Percentiles rank a stretch among this genome's conserved stretches.
Conservation (phyloP, 1,140 invertebrate genomes). For the Lucilia cuprina region DNA sequence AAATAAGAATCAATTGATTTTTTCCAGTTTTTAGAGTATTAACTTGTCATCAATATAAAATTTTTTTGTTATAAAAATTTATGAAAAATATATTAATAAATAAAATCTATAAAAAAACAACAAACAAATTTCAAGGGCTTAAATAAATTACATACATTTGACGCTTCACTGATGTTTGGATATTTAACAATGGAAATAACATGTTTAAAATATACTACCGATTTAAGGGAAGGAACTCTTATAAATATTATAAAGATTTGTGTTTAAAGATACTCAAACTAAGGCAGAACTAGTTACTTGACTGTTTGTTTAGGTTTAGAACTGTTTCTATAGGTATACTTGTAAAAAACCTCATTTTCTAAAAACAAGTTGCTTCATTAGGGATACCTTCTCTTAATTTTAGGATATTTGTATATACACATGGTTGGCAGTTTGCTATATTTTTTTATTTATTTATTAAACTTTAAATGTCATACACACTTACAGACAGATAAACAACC, state of each 20-base stretch:
- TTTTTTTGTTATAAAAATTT: not conserved
- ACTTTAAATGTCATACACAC: not conserved
- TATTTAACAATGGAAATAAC: not conserved
- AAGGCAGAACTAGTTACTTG: too few relatives aligned
- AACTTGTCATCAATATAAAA: not conserved
- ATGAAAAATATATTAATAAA: not conserved
- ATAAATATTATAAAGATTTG: too few relatives aligned
- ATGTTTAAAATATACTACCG: not conserved
- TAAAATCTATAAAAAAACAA: not conserved
- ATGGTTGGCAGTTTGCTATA: not conserved
- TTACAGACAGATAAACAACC: not conserved
- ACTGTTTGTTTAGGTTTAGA: too few relatives aligned
- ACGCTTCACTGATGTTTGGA: not conserved
- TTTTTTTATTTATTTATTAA: not conserved
- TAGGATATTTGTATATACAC: not conserved
- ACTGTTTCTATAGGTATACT: too few relatives aligned
- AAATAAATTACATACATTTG: not conserved
- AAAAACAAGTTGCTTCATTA: not conserved
- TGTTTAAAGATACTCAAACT: too few relatives aligned
- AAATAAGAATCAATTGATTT: not conserved
- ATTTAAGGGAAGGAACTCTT: not conserved
- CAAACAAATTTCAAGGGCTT: constrained; percentile 2
- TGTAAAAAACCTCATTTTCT: not conserved
- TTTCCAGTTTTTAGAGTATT: not conserved
- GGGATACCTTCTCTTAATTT: not conserved